Percentiles rank a stretch among this genome's conserved stretches.
phyloP scores from a whole-genome alignment of 1,140 invertebrate genomes.

The Rhopalosiphum maidis region DNA sequence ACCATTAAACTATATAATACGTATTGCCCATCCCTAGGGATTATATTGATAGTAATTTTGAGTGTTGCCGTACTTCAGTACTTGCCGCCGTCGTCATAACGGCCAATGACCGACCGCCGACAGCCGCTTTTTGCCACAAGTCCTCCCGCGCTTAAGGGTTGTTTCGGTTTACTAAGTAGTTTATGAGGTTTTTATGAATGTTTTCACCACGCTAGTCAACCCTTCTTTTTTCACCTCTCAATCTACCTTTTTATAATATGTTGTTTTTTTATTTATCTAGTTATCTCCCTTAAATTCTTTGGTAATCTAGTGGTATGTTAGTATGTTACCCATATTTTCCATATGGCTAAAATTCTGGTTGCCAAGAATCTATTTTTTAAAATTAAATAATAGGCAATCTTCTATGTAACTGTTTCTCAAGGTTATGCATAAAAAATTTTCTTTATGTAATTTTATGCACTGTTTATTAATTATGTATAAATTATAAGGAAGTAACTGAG shows the following conservation, averaged over 20 bases:
- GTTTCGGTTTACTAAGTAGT: not conserved
- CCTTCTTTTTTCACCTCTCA: not conserved
- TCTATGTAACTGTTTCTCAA: not conserved
- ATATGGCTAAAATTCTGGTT: not conserved
- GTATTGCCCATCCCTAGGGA: not conserved
- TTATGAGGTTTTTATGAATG: not conserved
- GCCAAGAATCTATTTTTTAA: not conserved
- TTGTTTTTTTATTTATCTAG: not conserved
- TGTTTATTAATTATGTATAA: not conserved
- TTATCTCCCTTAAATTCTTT: not conserved
- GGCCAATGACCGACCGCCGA: slow-evolving; percentile 1
- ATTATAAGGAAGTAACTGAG: not conserved
- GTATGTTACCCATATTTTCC: not conserved
- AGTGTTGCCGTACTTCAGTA: slow-evolving; percentile 7
- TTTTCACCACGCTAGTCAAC: not conserved
- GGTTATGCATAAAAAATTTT: not conserved
- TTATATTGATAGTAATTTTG: slow-evolving; percentile 7
- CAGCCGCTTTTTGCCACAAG: not conserved
- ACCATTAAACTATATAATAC: not conserved
- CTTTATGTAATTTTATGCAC: not conserved
- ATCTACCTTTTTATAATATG: not conserved
- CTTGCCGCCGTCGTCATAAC: not conserved
- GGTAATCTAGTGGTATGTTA: not conserved
- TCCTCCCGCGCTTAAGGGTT: not conserved
- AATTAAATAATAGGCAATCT: not conserved